Base-by-base conservation (phyloP, 2,113 vertebrate genomes). In the Chrysochloris asiatica region DNA sequence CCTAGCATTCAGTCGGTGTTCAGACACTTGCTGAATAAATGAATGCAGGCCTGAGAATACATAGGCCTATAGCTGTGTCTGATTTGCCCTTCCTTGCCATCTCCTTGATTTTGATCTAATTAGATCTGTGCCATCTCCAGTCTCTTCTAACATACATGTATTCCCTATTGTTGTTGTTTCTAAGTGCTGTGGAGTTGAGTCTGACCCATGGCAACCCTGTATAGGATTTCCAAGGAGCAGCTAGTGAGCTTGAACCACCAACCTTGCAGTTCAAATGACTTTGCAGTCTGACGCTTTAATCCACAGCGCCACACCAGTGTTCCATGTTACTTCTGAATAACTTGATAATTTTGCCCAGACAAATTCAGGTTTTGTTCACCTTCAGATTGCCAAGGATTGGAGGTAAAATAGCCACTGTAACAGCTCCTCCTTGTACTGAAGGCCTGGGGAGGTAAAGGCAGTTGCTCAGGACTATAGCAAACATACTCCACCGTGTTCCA, bases 291-390 rank as follows among this genome's bases (percentile, higher is more conserved):
- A n/a, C n/a, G n/a, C n/a, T n/a, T n/a, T n/a, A n/a, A n/a, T n/a
- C n/a, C n/a, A n/a, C n/a, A n/a, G n/a, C n/a, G n/a, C n/a, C n/a
- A n/a, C n/a, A n/a, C 43, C 84, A 3, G 30, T 30, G 84, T 80
- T 78, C 47, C 67, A 4, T 61, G 47, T 52, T 41, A 8, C 73
- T 94, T 95, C 88, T 94, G 36, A 93, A 73, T 78, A 81, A 33
- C 33, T 4, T 30, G 6, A n/a, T 61, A 69, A 12, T 73, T 86
- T 89, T 81, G 28, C 41, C 76, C 72, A 75, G 59, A 47, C 45
- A 61, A 13, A 63, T 36, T 36, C 2, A 7, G 38, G 76, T 89
- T 88, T 59, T 81, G 28, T 77, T 94, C 41, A 45, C 24, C 45
- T 88, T 4, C 26, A 78, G n/a, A 69, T 80, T 77, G 16, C 73